Percentiles rank a stretch among this genome's conserved stretches.
phyloP scores from a whole-genome alignment of 2,797 vertebrate species.

The Esox masquinongy region DNA sequence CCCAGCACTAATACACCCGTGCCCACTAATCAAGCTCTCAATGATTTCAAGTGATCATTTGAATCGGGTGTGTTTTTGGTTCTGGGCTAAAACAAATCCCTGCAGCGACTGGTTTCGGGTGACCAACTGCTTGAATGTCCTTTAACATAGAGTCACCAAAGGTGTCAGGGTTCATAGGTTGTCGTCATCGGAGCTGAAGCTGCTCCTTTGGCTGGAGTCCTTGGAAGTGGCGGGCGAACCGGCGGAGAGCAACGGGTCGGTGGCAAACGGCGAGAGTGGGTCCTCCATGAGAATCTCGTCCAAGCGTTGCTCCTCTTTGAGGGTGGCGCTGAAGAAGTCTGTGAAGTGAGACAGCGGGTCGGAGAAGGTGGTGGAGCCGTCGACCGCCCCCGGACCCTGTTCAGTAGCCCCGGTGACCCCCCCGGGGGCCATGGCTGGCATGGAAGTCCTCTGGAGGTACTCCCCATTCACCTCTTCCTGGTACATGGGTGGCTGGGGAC shows the following conservation, averaged over 20 bases:
- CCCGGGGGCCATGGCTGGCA: slow-evolving; percentile 53
- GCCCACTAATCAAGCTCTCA: slow-evolving; percentile 3
- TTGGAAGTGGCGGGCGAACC: slow-evolving; percentile 87
- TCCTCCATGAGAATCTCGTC: slow-evolving; percentile 88
- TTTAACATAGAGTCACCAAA: neutral
- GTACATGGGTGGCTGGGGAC: slow-evolving; percentile 69
- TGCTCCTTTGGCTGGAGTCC: slow-evolving; percentile 92
- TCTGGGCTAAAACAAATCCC: neutral
- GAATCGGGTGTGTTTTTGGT: neutral
- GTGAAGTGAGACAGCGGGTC: slow-evolving; percentile 98
- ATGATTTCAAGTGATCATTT: no score
- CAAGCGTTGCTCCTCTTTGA: slow-evolving; percentile 91
- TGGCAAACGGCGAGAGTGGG: slow-evolving; percentile 85
- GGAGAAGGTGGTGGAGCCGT: slow-evolving; percentile 85
- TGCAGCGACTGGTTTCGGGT: neutral
- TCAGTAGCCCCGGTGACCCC: slow-evolving; percentile 30
- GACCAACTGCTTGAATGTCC: neutral
- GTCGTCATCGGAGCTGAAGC: slow-evolving; percentile 91
- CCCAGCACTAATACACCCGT: slow-evolving; percentile 19
- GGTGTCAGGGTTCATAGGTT: slow-evolving; percentile 78
- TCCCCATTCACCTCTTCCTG: slow-evolving; percentile 83
- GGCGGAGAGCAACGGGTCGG: slow-evolving; percentile 89
- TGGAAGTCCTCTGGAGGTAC: slow-evolving; percentile 79
- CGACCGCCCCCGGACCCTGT: slow-evolving; percentile 68
- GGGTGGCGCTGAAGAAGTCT: slow-evolving; percentile 92